Evolutionary conservation across 2,797 vertebrate species (phyloP).

Genomic region (Myotis daubentonii): DNA sequence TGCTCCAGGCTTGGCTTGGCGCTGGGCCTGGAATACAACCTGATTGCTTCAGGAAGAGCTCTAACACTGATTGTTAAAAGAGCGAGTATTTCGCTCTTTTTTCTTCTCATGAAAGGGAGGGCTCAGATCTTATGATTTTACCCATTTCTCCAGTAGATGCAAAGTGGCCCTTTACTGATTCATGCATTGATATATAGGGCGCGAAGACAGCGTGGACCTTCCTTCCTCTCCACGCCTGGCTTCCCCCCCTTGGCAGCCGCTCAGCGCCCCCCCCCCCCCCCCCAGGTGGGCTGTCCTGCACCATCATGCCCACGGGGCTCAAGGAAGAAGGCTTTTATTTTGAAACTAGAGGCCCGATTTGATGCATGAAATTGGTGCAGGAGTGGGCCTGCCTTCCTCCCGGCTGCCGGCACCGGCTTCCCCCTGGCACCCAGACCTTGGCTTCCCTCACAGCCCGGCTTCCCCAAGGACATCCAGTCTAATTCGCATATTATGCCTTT

Average conservation of each 20-base stretch:
- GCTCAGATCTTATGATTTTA: constrained; percentile 16
- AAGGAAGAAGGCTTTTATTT: constrained; percentile 64
- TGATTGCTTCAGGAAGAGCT: not conserved
- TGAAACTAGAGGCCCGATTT: not conserved
- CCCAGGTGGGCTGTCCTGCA: not conserved
- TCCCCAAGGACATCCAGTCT: too few species aligned
- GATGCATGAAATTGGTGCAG: too few species aligned
- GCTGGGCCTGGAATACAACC: not conserved
- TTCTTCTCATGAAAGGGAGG: not conserved
- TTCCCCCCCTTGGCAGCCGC: not conserved
- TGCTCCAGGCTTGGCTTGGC: not conserved
- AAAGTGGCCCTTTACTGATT: not conserved
- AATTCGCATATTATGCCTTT: too few species aligned
- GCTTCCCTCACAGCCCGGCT: too few species aligned
- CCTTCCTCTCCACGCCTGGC: not conserved
- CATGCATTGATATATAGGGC: not conserved
- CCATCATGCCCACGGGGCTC: not conserved
- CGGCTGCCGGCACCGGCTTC: too few species aligned
- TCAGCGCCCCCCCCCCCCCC: too few species aligned
- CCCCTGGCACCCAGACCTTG: too few species aligned
- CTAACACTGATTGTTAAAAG: not conserved
- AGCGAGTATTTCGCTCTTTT: not conserved
- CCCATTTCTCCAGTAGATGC: not conserved
- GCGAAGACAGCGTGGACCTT: not conserved
- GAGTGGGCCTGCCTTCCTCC: too few species aligned